These are phyloP conservation scores for Ellobius talpinus DNA, from an alignment of 2,113 vertebrate genomes.

Conservation along the genomic window DNA sequence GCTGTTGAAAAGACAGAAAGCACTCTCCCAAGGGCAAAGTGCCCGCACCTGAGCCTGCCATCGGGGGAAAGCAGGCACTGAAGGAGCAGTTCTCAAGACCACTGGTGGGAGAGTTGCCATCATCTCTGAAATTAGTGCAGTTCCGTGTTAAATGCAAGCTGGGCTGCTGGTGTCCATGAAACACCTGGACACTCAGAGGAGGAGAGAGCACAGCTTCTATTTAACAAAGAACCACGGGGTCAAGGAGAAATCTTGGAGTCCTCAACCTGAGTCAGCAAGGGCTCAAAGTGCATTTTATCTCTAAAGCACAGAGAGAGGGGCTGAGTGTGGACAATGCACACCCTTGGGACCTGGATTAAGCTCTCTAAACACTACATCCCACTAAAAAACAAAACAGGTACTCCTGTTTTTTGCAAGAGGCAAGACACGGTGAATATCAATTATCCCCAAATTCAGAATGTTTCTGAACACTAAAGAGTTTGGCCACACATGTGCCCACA, in stretches of 20 bases:
- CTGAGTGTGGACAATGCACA: rapidly evolving
- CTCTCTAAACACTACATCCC: not conserved
- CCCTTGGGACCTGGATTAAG: not conserved
- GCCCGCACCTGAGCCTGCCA: not conserved
- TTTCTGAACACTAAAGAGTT: not conserved
- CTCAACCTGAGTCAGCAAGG: not conserved
- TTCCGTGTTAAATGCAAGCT: no score
- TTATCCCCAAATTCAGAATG: not conserved
- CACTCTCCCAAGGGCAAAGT: not conserved
- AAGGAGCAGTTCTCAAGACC: not conserved
- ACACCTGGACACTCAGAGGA: no score
- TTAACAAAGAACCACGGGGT: not conserved
- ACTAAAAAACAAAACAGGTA: not conserved
- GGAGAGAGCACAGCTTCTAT: not conserved
- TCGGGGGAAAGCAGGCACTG: not conserved
- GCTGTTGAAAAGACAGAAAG: not conserved
- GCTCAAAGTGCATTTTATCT: not conserved
- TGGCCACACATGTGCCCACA: not conserved
- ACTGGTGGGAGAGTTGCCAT: rapidly evolving
- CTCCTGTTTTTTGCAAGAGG: not conserved
- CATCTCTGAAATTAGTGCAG: not conserved
- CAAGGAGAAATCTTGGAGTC: not conserved
- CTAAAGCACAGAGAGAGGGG: not conserved
- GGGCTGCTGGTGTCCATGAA: rapidly evolving
- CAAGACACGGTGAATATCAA: not conserved